Evolutionary conservation across 2,113 vertebrate genomes (phyloP).

Genomic region (Lasiurus borealis): DNA sequence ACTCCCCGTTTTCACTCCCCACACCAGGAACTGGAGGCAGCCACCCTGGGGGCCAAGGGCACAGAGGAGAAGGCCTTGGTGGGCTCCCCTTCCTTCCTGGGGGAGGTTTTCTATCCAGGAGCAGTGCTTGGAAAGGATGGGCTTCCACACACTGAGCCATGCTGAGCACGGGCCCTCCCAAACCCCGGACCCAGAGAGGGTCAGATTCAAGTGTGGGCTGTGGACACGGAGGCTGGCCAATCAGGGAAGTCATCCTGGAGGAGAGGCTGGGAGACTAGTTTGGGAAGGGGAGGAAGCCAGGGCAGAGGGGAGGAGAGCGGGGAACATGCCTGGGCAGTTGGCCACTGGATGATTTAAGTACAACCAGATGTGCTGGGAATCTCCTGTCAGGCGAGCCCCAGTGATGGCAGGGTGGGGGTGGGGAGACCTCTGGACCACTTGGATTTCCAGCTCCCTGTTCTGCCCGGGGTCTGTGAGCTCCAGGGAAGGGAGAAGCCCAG

Average conservation of each 20-base stretch:
- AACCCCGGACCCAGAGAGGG: background rate
- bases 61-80: background rate
- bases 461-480: background rate
- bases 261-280: constrained; percentile 4
- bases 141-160: background rate
- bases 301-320: constrained; percentile 30
- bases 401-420: constrained; percentile 56
- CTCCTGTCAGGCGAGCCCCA: constrained; percentile 58
- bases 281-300: constrained; percentile 1
- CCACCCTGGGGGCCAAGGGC: background rate
- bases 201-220: background rate
- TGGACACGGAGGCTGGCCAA: background rate
- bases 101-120: background rate
- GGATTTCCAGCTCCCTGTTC: constrained; percentile 49
- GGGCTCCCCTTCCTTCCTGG: background rate
- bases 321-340: background rate
- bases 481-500: constrained; percentile 7
- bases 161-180: background rate
- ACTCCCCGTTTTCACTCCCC: too few relatives aligned
- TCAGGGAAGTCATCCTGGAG: constrained; percentile 33
- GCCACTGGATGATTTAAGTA: constrained; percentile 68
- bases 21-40: background rate
- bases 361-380: constrained; percentile 80
- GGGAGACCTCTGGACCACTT: constrained; percentile 32
- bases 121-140: background rate